Evolutionary conservation across 2,888 invertebrate genomes (phyloP).

Genomic region (Mythimna loreyi): DNA sequence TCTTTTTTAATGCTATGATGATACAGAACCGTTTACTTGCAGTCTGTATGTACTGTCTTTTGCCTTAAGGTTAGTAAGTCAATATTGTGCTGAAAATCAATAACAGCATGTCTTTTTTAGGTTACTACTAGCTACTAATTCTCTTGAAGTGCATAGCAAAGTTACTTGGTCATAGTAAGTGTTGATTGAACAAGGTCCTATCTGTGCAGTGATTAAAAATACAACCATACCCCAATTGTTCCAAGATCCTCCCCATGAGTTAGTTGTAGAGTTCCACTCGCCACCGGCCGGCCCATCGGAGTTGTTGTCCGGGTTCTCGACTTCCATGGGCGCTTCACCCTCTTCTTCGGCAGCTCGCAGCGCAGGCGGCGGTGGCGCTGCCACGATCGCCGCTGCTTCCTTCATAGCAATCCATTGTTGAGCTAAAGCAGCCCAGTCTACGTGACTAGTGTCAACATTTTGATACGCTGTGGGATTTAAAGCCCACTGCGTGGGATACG

Average conservation of each 20-base stretch:
- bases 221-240: conserved; percentile 86
- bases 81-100: background rate
- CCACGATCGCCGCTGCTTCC: conserved; percentile 92
- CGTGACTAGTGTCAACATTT: conserved; percentile 95
- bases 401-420: conserved; percentile 99
- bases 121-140: background rate
- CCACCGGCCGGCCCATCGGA: conserved; percentile 80
- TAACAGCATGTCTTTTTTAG: background rate
- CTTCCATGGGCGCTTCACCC: conserved; percentile 97
- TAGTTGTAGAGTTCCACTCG: conserved; percentile 82
- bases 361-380: conserved; percentile 92
- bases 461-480: conserved; percentile 95
- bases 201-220: conserved; percentile 5
- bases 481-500: conserved; percentile 95
- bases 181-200: no score
- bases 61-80: background rate
- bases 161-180: background rate
- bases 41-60: background rate
- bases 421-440: conserved; percentile 99
- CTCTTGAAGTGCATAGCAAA: background rate
- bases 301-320: conserved; percentile 93
- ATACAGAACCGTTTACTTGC: background rate
- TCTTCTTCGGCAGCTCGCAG: conserved; percentile 90
- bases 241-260: conserved; percentile 85
- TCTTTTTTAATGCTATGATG: conserved; percentile 1